Conservation (phyloP, 2,113 vertebrate genomes). For the Gymnobelideus leadbeateri region DNA sequence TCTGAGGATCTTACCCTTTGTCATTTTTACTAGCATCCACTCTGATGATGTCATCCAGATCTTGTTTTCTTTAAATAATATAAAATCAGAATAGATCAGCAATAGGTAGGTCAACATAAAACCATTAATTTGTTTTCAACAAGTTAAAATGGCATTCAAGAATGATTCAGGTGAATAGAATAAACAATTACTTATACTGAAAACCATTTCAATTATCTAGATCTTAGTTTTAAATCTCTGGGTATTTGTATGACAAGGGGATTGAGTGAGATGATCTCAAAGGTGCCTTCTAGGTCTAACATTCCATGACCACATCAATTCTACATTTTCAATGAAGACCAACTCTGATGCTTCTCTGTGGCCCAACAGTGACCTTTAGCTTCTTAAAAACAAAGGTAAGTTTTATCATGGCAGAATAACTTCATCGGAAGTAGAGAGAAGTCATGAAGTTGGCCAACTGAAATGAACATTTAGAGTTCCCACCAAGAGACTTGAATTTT, state of each 20-base stretch:
- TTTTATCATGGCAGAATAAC: neutral
- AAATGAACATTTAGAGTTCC: neutral
- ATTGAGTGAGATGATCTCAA: neutral
- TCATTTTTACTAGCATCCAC: constrained; percentile 57
- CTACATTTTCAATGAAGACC: neutral
- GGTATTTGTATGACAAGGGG: neutral
- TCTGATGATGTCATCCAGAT: constrained; percentile 58
- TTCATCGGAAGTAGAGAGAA: neutral
- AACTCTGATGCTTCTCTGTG: neutral
- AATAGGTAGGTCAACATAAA: neutral
- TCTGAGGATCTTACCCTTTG: constrained; percentile 68
- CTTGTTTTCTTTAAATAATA: constrained; percentile 66
- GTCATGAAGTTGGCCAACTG: neutral
- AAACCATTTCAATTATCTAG: neutral
- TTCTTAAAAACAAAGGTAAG: neutral
- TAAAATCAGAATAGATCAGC: constrained; percentile 51
- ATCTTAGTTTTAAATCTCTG: neutral
- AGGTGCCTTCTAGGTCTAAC: neutral
- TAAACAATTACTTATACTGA: neutral
- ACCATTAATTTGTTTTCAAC: neutral
- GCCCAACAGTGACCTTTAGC: neutral
- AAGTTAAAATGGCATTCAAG: constrained; percentile 30
- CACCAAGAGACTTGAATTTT: neutral
- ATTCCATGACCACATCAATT: neutral
- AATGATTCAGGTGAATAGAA: neutral